A percentile compares a stretch with the other conserved stretches of the same genome.
Conservation (phyloP, 2,797 vertebrate species). For the Thunnus albacares region DNA sequence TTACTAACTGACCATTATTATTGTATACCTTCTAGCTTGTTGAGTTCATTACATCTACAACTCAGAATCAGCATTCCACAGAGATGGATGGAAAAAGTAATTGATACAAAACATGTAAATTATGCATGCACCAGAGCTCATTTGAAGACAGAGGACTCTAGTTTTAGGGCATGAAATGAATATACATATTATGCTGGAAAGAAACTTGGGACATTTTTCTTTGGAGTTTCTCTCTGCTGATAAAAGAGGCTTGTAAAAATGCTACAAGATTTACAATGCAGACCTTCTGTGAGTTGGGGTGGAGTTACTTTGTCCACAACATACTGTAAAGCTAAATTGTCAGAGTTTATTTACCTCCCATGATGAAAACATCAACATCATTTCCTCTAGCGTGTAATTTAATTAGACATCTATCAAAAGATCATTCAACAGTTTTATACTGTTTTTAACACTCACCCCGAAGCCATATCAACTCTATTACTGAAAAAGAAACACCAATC, state of each 20-base stretch:
- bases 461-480: conserved; percentile 1
- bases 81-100: neutral
- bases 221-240: neutral
- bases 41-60: neutral
- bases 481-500: conserved; percentile 8
- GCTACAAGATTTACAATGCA: no score
- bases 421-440: neutral
- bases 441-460: neutral
- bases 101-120: neutral
- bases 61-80: neutral
- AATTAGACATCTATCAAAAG: neutral
- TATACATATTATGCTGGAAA: neutral
- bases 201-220: neutral
- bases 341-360: neutral
- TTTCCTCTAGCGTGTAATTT: neutral
- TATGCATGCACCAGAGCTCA: neutral
- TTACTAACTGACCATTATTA: neutral
- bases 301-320: neutral
- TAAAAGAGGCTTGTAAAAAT: neutral
- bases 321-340: neutral
- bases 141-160: neutral
- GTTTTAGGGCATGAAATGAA: neutral
- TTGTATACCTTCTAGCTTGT: neutral
- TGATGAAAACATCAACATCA: neutral
- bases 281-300: neutral